Percentiles rank a stretch among this genome's conserved stretches.
phyloP scores from a whole-genome alignment of 2,888 invertebrate species.

The Cataglyphis cursor region DNA sequence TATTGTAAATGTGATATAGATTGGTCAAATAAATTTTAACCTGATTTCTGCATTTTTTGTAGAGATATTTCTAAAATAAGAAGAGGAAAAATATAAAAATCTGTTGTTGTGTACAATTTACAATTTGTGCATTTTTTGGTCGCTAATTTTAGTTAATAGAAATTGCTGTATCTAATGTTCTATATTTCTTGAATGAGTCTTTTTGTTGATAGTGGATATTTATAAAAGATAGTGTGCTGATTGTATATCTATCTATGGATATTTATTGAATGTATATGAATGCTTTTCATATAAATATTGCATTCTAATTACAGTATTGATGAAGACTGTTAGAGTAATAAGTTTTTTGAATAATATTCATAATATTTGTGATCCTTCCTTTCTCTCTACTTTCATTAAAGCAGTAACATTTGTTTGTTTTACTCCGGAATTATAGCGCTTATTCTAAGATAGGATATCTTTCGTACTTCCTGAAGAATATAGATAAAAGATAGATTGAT shows the following conservation, averaged over 20 bases:
- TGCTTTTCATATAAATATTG: conserved; percentile 23
- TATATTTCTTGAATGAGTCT: conserved; percentile 8
- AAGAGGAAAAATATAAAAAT: conserved; percentile 23
- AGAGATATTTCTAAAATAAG: conserved; percentile 69
- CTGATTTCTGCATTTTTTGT: conserved; percentile 56
- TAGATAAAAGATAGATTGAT: neutral
- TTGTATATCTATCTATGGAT: conserved; percentile 17
- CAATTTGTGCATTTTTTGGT: neutral
- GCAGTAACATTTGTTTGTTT: neutral
- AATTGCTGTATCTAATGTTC: conserved; percentile 20
- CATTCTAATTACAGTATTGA: conserved; percentile 52
- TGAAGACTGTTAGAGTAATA: conserved; percentile 36
- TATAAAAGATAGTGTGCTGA: neutral
- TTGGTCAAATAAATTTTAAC: neutral
- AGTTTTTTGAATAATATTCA: neutral
- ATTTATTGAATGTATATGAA: conserved; percentile 15
- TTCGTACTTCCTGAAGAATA: neutral
- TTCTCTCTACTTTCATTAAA: neutral
- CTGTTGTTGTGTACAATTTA: conserved; percentile 9
- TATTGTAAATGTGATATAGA: neutral
- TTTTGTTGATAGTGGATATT: conserved; percentile 26
- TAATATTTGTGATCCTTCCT: conserved; percentile 10
- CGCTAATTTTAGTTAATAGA: conserved; percentile 2
- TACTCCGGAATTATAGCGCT: neutral
- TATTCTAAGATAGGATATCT: neutral